Base-by-base conservation (phyloP, 2,888 invertebrate genomes). In the Eilema depressum region DNA sequence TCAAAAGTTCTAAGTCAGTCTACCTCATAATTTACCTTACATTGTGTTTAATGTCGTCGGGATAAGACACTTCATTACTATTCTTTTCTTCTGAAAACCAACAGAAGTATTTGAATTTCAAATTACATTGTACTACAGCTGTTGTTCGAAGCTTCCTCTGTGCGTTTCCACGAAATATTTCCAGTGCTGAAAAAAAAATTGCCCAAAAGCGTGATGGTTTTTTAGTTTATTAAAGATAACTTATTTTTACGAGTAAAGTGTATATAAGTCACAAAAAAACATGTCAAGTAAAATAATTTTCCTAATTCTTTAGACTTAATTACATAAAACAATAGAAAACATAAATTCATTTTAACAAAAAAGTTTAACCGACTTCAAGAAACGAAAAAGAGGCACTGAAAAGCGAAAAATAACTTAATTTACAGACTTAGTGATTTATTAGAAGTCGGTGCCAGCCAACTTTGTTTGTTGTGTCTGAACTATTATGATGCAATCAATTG, bases 71-170 rank as follows among this genome's bases (percentile, higher is more conserved):
- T 14, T 57, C 66, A 59, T 66, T 57, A 59, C 26, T 57, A 66
- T 66, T 66, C 66, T 59, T 66, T 23, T 66, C 37, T n/a, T 33
- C 66, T n/a, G 20, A 7, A 28, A 59, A 66, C 57, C 30, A 23
- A 33, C 65, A 66, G 37, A 66, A 30, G 56, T 53, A 64, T 66
- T 66, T 66, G 66, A 66, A 66, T n/a, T 66, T 66, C 57, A 66
- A 66, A 66, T 66, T 66, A 37, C 33, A 66, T 37, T 57, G 33
- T 57, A 28, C 65, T 65, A 33, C 65, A 65, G 65, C 20, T 65
- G 66, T 59, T 59, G 66, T 66, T 37, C 23, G 26, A 57, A 59
- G 59, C 20, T 17, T 66, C 10, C 37, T 57, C 33, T 25, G n/a
- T 56, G 20, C 30, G n/a, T 53, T 53, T 53, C 10, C 53, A 53